phyloP scores from a whole-genome alignment of 1,140 invertebrate species.

The Linepithema humile region DNA sequence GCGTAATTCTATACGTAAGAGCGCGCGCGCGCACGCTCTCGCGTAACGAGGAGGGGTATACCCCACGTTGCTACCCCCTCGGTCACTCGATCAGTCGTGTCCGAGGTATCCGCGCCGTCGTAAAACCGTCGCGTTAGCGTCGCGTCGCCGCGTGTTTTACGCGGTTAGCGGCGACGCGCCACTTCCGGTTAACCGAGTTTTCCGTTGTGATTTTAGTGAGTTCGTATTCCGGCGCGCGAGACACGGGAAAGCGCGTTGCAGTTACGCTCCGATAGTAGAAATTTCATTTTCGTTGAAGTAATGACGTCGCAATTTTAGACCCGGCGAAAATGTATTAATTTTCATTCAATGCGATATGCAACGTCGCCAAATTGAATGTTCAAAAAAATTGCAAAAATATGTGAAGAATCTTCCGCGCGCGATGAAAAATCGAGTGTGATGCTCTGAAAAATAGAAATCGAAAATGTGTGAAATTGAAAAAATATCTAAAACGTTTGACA shows the following conservation, averaged over 20 bases:
- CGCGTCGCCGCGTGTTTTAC: slow-evolving; percentile 18
- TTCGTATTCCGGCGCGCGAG: not conserved
- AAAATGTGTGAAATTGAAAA: not conserved
- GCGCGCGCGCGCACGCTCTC: not conserved
- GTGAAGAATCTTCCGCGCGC: not conserved
- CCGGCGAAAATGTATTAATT: not conserved
- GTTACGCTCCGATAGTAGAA: no score
- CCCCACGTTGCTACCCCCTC: slow-evolving; percentile 82
- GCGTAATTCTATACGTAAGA: slow-evolving; percentile 79
- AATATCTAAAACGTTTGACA: not conserved
- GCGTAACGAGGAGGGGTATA: slow-evolving; percentile 81
- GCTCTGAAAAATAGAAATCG: not conserved
- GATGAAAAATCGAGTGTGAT: not conserved
- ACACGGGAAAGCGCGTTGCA: not conserved
- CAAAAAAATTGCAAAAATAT: not conserved
- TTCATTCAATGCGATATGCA: not conserved
- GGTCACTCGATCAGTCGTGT: slow-evolving; percentile 84
- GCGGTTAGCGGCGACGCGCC: slow-evolving; percentile 7
- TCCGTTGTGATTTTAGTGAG: not conserved
- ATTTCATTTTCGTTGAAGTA: not conserved
- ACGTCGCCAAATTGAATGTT: not conserved
- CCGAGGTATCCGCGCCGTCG: slow-evolving; percentile 78
- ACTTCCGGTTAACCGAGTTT: slow-evolving; percentile 48
- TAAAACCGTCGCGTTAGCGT: slow-evolving; percentile 55
- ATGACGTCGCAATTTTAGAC: not conserved